Base-by-base conservation (phyloP, 2,113 vertebrate species). In the Candoia aspera region DNA sequence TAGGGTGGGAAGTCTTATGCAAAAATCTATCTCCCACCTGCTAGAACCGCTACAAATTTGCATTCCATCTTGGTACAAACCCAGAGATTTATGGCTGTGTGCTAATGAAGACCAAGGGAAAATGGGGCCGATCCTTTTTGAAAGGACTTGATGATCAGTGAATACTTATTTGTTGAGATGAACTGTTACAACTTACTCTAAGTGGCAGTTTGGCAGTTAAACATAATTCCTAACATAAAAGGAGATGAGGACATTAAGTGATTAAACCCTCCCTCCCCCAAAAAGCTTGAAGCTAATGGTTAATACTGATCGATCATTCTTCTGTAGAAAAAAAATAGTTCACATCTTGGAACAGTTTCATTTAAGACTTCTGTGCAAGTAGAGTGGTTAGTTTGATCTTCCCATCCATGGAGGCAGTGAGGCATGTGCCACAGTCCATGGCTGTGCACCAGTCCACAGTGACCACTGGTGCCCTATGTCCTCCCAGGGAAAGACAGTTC, bases 391-490 rank as follows among this genome's bases (percentile, higher is more conserved):
- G 96, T 97, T 99, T 99, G 95, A 99, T 98, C 97, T 99, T 99
- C 87, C 99, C 99, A 0, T 99, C 99, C 99, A 99, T 99, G 23
- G 99, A 99, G 55, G 99, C 99, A 0, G 99, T 99, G 89, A 99
- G 98, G 94, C 99, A 99, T 79, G 99, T 99, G 49, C 99, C 99
- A 0, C 99, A 99, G 96, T 99, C 99, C 98, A 99, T 97, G 0
- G 99, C 99, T 0, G 98, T 99, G 96, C 98, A 99, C 99, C 99
- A 99, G 21, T 99, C 99, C 46, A 99, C 99, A 0, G 99, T 99
- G 95, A 99, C 99, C 95, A 99, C 99, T 0, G 99, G 99, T 0
- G 99, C 99, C 94, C 98, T 98, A 96, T 99, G 99, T 13, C 99
- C 99, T 0, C 99, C 99, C 55, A 99, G 96, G 11, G 98, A 98